Evolutionary conservation across 2,888 invertebrate species (phyloP).

Genomic region (Oscheius onirici): DNA sequence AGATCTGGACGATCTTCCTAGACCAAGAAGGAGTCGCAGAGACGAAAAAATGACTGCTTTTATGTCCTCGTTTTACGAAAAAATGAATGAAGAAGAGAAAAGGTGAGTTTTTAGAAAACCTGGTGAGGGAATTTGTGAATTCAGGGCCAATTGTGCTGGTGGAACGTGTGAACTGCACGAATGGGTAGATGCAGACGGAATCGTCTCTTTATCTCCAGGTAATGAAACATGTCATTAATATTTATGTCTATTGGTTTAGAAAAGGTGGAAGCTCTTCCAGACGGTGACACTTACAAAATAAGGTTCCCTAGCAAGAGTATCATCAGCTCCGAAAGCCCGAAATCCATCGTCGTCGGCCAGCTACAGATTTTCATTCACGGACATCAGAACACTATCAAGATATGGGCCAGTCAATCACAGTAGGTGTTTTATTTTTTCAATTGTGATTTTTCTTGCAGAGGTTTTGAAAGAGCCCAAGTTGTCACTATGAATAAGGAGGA

Average conservation of each 20-base stretch:
- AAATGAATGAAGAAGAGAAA: constrained; percentile 25
- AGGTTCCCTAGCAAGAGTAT: constrained; percentile 18
- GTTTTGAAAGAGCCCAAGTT: constrained; percentile 22
- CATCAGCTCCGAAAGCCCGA: not conserved
- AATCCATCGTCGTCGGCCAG: constrained; percentile 8
- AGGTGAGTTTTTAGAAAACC: not conserved
- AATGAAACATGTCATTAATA: not conserved
- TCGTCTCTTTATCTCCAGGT: constrained; percentile 27
- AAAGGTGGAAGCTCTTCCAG: constrained; percentile 14
- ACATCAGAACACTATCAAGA: constrained; percentile 11
- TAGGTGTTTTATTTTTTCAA: not conserved
- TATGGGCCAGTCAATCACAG: constrained; percentile 9
- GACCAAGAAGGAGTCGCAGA: constrained; percentile 3
- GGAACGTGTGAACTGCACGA: constrained; percentile 27
- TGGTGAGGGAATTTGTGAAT: not conserved
- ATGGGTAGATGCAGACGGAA: constrained; percentile 25
- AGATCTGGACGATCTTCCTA: constrained; percentile 23
- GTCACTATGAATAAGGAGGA: constrained; percentile 1
- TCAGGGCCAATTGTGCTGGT: not conserved
- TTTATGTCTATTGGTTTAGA: not conserved
- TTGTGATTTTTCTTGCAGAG: not conserved
- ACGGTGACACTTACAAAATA: constrained; percentile 21
- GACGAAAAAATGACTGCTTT: constrained; percentile 24
- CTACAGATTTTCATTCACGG: constrained; percentile 19
- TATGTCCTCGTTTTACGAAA: constrained; percentile 29